Conservation (phyloP, 2,888 invertebrate species). For the Lepidocyrtinus sp. region DNA sequence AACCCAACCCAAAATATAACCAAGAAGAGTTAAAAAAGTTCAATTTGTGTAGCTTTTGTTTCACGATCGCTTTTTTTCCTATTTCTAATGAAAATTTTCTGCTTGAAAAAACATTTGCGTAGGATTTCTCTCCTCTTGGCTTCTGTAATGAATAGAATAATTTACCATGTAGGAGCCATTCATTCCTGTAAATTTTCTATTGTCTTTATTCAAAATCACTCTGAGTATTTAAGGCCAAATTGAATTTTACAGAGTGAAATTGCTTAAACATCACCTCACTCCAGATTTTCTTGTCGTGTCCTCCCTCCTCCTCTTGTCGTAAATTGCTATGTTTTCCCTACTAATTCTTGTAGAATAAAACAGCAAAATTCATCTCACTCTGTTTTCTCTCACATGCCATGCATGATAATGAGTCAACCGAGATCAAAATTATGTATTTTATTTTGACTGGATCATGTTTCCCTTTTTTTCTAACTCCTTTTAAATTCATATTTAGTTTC, state of each 20-base stretch:
- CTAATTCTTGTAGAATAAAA: conserved; percentile 29
- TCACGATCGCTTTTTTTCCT: too few relatives aligned
- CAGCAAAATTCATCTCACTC: conserved; percentile 14
- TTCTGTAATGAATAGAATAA: background rate
- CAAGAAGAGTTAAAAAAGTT: too few relatives aligned
- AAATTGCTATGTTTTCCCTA: conserved; percentile 17
- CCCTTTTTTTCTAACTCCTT: conserved; percentile 26
- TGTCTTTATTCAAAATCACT: conserved; percentile 20
- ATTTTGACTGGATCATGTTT: conserved; percentile 51
- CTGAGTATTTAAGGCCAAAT: conserved; percentile 7
- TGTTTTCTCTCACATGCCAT: conserved; percentile 11
- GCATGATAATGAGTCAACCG: conserved; percentile 44
- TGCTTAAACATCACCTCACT: background rate
- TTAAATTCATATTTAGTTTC: background rate
- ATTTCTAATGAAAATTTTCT: too few relatives aligned
- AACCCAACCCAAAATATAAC: background rate
- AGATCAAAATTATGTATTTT: background rate
- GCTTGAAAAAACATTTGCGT: too few relatives aligned
- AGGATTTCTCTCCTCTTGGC: too few relatives aligned
- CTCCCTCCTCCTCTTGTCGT: conserved; percentile 29
- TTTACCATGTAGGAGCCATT: conserved; percentile 22
- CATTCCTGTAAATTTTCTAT: conserved; percentile 10
- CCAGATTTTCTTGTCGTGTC: conserved; percentile 30
- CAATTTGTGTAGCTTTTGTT: too few relatives aligned
- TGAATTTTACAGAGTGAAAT: conserved; percentile 40